These are phyloP conservation scores for Leptogaster cylindrica DNA, from an alignment of 2,888 invertebrate genomes.

Conservation along the genomic window DNA sequence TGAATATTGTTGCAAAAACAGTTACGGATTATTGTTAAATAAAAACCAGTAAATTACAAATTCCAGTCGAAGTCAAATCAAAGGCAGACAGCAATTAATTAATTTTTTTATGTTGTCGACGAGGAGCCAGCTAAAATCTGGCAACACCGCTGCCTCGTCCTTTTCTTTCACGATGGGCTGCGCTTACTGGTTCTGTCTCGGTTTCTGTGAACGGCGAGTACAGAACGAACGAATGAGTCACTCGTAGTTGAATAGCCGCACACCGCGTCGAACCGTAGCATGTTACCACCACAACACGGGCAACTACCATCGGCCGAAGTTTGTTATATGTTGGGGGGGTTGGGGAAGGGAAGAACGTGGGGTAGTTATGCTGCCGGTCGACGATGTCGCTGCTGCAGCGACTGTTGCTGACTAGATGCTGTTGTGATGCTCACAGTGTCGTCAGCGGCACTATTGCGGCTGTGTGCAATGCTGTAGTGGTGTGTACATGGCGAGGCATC, in stretches of 20 bases:
- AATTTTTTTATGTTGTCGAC: too few relatives aligned
- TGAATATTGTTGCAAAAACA: too few relatives aligned
- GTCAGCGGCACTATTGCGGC: not conserved
- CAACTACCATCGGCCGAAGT: too few relatives aligned
- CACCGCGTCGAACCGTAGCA: too few relatives aligned
- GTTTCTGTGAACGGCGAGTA: not conserved
- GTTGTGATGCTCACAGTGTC: not conserved
- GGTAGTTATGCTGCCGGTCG: not conserved
- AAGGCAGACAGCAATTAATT: too few relatives aligned
- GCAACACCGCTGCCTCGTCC: not conserved
- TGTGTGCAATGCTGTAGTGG: not conserved
- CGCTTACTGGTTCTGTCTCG: not conserved
- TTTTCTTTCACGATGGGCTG: not conserved
- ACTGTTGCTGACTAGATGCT: not conserved
- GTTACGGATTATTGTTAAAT: too few relatives aligned
- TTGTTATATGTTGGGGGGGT: too few relatives aligned
- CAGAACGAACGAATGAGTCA: slow-evolving; percentile 13
- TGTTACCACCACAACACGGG: too few relatives aligned
- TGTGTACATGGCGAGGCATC: not conserved
- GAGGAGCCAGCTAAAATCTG: not conserved
- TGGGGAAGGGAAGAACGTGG: too few relatives aligned
- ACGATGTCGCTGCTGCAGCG: not conserved
- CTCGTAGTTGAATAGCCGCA: slow-evolving; percentile 9
- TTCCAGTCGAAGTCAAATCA: too few relatives aligned
- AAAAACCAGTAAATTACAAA: too few relatives aligned